A percentile compares a stretch with the other conserved stretches of the same genome.
These are phyloP conservation scores for Balanococcus diminutus DNA, from an alignment of 2,888 invertebrate genomes.

Conservation along the genomic window DNA sequence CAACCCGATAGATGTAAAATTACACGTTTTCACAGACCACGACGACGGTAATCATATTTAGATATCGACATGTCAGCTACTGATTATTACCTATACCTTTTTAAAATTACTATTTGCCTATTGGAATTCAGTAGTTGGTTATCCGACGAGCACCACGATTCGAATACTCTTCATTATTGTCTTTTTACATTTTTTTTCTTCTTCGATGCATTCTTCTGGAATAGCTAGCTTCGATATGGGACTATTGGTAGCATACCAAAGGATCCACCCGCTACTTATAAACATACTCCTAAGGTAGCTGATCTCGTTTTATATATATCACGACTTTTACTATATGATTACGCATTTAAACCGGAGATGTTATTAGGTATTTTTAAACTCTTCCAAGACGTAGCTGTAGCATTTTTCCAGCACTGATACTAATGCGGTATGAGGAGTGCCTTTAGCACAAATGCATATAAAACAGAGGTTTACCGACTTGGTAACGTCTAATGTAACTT, in stretches of 20 bases:
- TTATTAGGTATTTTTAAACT: not conserved
- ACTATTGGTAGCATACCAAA: slow-evolving; percentile 25
- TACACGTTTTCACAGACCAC: slow-evolving; percentile 53
- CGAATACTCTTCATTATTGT: slow-evolving; percentile 43
- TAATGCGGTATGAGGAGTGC: slow-evolving; percentile 13
- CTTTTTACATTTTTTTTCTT: not conserved
- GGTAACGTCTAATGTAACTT: not conserved
- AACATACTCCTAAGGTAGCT: not conserved
- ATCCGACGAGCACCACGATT: not conserved
- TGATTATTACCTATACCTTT: slow-evolving; percentile 49
- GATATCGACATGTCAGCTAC: slow-evolving; percentile 55
- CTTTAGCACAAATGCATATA: not conserved
- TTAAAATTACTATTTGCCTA: slow-evolving; percentile 49
- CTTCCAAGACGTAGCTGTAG: no score
- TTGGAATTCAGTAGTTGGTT: slow-evolving; percentile 48
- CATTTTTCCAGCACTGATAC: not conserved
- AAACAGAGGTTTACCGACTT: not conserved
- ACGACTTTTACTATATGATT: slow-evolving; percentile 9
- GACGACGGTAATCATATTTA: slow-evolving; percentile 50
- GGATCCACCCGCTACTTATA: slow-evolving; percentile 26
- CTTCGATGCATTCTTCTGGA: slow-evolving; percentile 16
- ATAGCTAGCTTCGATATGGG: slow-evolving; percentile 12
- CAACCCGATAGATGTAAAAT: slow-evolving; percentile 44
- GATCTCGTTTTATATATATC: slow-evolving; percentile 19
- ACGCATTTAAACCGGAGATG: not conserved